A percentile compares a stretch with the other conserved stretches of the same genome.
Evolutionary conservation across 2,888 invertebrate genomes (phyloP).

Genomic region (Macrostomum cliftonense): DNA sequence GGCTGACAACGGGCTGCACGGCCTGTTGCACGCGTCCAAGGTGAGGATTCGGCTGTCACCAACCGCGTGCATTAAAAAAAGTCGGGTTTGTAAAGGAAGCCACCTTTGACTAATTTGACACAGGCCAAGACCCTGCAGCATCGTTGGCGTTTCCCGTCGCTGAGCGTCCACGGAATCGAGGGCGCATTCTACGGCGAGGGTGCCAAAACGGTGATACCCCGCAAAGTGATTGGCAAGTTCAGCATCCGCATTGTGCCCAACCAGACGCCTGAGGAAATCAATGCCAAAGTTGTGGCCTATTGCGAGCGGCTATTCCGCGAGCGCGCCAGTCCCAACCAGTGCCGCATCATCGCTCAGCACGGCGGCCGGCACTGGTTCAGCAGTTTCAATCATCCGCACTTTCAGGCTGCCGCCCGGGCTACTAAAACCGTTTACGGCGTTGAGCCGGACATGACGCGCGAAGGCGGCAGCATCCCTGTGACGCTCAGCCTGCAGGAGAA

Average conservation of each 20-base stretch:
- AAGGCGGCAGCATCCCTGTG: constrained; percentile 92
- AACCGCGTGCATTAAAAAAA: no score
- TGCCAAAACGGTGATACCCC: constrained; percentile 65
- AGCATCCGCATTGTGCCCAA: constrained; percentile 88
- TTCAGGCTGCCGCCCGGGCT: constrained; percentile 55
- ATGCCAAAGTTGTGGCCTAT: constrained; percentile 56
- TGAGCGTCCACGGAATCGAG: constrained; percentile 60
- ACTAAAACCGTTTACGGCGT: constrained; percentile 32
- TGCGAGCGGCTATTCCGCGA: constrained; percentile 57
- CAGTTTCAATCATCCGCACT: constrained; percentile 76
- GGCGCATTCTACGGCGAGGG: constrained; percentile 79
- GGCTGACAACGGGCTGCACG: neutral
- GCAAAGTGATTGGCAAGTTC: constrained; percentile 71
- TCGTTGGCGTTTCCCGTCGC: constrained; percentile 77
- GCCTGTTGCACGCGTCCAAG: neutral
- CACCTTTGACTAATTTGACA: neutral
- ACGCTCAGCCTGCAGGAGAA: constrained; percentile 70
- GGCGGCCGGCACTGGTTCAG: constrained; percentile 79
- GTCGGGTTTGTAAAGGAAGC: no score
- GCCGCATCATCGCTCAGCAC: constrained; percentile 42
- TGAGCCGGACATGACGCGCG: constrained; percentile 80
- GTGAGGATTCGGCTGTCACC: no score
- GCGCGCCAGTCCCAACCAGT: constrained; percentile 61
- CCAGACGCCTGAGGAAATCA: constrained; percentile 65
- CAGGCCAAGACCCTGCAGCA: constrained; percentile 73